Base-by-base conservation (phyloP, 2,797 vertebrate genomes). In the Sebastes cheni region DNA sequence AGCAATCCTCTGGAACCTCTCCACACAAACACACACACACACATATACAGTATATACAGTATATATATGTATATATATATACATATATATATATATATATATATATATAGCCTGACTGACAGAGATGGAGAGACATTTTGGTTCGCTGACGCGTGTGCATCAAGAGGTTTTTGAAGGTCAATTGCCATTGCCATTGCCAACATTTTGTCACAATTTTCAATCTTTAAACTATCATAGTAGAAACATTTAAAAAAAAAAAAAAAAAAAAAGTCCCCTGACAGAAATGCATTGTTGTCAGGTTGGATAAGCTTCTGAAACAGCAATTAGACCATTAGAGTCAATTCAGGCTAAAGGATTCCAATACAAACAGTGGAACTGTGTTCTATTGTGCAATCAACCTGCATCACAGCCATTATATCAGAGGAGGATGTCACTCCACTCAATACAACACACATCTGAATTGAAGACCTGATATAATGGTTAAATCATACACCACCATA, bases 91-190 rank as follows among this genome's bases (percentile, higher is more conserved):
- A 32, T n/a, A 46, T 14, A 79, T 4, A 79, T 32, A 78, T 42
- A 79, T 32, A 79, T 39, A 30, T 12, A 61, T 7, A 22, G 32
- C 25, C 56, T 59, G 25, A 72, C 59, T 67, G 69, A 83, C 77
- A 80, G 20, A 86, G 65, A 84, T 23, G 27, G 55, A 83, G 64
- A 65, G 29, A 60, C 32, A 58, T 62, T 67, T 42, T 30, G 16
- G 12, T 50, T 60, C 13, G 42, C 50, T 22, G 25, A 7, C 14
- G 52, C 59, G 13, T 58, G 14, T 59, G 36, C 68, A 79, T 65
- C 59, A 23, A 30, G 29, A 78, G 67, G 20, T 65, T 65, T 81
- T 16, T 88, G 83, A 81, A 86, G 79, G 84, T 83, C 83, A 79
- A 8, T 3, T 52, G 8, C n/a, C 3, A 8, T 3, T 52, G 8